Evolutionary conservation across 2,797 vertebrate genomes (phyloP), one percentile per base, ranked within the genome.

Genomic region (Paguma larvata): DNA sequence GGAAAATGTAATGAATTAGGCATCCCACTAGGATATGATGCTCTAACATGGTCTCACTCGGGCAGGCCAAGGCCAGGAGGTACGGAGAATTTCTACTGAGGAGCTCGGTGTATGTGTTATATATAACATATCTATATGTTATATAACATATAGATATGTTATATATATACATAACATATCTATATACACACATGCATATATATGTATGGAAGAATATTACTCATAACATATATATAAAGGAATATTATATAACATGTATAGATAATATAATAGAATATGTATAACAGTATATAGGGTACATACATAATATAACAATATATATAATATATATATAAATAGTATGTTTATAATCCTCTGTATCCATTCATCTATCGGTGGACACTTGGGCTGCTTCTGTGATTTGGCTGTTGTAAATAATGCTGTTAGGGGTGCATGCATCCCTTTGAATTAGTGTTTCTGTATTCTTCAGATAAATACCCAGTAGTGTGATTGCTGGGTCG

Each of bases 111-210:
- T 3, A 59, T 59, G 9, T 59, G 8, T 21, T 14, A 27, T 15
- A 1, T 32, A 1, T 65, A 30, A 19, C 44, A 6, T 73, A 8
- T n/a, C n/a, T 15, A 3, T 13, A 8, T 2, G n/a, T n/a, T n/a
- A n/a, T n/a, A n/a, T n/a, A n/a, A n/a, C n/a, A n/a, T n/a, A n/a
- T 38, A 38, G 38, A 38, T 38, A 38, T 38, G 38, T 38, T 38
- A 30, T 65, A 15, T 32, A 5, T 65, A 3, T 15, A 13, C 32
- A 6, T 65, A 5, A 19, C 44, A 6, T 73, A 9, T n/a, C n/a
- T 15, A 3, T 14, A 8, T 2, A 15, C 3, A 44, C 12, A 53
- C 5, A 53, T 4, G 16, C 16, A 53, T 51, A 51, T 51, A 3
- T 13, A 13, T 13, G 14, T 13, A 48, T 46, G 10, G 10, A 12